phyloP scores from a whole-genome alignment of 1,140 invertebrate genomes.

The Pristionchus pacificus region DNA sequence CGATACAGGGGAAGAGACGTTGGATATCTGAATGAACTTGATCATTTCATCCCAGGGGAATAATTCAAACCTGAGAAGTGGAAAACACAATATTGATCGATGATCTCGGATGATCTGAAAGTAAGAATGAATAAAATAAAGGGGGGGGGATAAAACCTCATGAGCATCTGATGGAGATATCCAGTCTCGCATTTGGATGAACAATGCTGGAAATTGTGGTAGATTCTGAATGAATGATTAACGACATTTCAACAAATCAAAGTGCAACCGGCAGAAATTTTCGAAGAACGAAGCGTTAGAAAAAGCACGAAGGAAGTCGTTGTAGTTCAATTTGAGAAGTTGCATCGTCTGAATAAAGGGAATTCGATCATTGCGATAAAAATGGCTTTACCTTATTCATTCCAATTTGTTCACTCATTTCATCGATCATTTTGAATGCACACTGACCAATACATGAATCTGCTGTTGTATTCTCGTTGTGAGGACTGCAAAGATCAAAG shows the following conservation, averaged over 20 bases:
- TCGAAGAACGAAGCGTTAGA: constrained; percentile 55
- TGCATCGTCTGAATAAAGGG: not conserved
- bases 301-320: constrained; percentile 52
- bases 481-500: constrained; percentile 21
- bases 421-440: constrained; percentile 52
- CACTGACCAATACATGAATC: constrained; percentile 56
- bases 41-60: not conserved
- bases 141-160: no score
- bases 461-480: constrained; percentile 37
- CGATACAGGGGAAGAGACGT: constrained; percentile 50
- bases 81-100: constrained; percentile 55
- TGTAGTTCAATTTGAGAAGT: constrained; percentile 55
- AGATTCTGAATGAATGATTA: constrained; percentile 40
- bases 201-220: constrained; percentile 51
- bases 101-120: constrained; percentile 48
- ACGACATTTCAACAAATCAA: constrained; percentile 13
- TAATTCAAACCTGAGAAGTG: constrained; percentile 39
- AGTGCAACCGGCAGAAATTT: constrained; percentile 50
- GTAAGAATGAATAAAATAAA: no score
- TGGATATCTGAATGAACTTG: constrained; percentile 42
- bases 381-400: constrained; percentile 28
- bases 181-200: constrained; percentile 51
- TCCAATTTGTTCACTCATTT: constrained; percentile 43
- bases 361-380: not conserved
- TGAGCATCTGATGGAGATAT: constrained; percentile 50